Conservation (phyloP, 2,113 vertebrate genomes). For the Oostethus manadensis region DNA sequence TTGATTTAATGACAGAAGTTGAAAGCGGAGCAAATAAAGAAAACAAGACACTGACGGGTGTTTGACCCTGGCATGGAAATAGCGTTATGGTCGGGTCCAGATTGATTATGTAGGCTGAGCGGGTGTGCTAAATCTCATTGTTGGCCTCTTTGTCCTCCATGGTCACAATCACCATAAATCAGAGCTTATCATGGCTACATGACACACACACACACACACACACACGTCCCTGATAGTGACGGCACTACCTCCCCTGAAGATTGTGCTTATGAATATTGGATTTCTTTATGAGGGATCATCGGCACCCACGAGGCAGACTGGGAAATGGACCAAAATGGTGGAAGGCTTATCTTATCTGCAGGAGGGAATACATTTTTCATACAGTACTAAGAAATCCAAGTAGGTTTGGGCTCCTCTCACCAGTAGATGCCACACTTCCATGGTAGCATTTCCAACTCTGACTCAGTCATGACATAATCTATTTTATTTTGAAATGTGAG, state of each 20-base stretch:
- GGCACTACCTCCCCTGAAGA: conserved; percentile 53
- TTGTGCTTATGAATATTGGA: conserved; percentile 65
- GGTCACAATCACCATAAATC: conserved; percentile 53
- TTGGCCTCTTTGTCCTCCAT: conserved; percentile 56
- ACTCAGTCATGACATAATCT: no score
- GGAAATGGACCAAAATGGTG: conserved; percentile 54
- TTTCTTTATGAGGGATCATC: conserved; percentile 59
- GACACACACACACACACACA: conserved; percentile 19
- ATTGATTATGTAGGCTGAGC: conserved; percentile 49
- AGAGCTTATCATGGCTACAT: conserved; percentile 42
- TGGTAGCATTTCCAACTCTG: not conserved
- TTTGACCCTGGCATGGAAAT: conserved; percentile 48
- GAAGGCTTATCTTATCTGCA: conserved; percentile 40
- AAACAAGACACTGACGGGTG: conserved; percentile 43
- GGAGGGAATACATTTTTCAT: conserved; percentile 48
- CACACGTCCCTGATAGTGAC: conserved; percentile 33
- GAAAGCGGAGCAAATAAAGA: conserved; percentile 28
- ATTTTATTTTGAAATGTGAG: not conserved
- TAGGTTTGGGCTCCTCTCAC: not conserved
- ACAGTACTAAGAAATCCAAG: conserved; percentile 8
- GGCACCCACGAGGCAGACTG: conserved; percentile 55
- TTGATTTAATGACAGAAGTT: conserved; percentile 17
- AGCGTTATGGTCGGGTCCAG: conserved; percentile 28
- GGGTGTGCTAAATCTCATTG: conserved; percentile 52
- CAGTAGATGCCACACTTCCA: conserved; percentile 15